Evolutionary conservation across 2,797 vertebrate species (phyloP).

Genomic region (Syndactyla subalaris): DNA sequence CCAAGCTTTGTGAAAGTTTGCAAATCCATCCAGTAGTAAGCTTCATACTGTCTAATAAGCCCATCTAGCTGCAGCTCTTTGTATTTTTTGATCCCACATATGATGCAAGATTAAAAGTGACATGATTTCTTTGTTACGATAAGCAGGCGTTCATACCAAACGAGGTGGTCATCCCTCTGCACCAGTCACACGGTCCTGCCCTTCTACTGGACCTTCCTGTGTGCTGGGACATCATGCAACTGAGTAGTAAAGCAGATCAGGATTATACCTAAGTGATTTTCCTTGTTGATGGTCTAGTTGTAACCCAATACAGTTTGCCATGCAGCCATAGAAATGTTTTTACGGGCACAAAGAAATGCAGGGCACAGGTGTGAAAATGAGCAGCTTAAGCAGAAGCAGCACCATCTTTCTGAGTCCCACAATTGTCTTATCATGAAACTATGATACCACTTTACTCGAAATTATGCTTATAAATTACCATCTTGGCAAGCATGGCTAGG

Average conservation of each 20-base stretch:
- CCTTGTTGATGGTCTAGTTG: not conserved
- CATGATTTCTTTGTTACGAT: not conserved
- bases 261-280: not conserved
- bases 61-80: not conserved
- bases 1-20: not conserved
- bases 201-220: not conserved
- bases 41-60: not conserved
- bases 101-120: not conserved
- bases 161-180: not conserved
- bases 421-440: not conserved
- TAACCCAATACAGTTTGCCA: not conserved
- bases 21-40: not conserved
- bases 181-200: accelerated
- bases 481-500: not conserved
- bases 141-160: not conserved
- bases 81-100: not conserved
- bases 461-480: not conserved
- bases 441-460: not conserved
- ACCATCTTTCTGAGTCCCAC: not conserved
- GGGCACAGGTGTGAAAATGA: not conserved
- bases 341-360: not conserved
- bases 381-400: not conserved
- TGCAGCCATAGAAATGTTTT: not conserved
- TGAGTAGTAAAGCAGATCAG: not conserved
- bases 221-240: not conserved